Base-by-base conservation (phyloP, 2,797 vertebrate genomes). In the Syndactyla subalaris region DNA sequence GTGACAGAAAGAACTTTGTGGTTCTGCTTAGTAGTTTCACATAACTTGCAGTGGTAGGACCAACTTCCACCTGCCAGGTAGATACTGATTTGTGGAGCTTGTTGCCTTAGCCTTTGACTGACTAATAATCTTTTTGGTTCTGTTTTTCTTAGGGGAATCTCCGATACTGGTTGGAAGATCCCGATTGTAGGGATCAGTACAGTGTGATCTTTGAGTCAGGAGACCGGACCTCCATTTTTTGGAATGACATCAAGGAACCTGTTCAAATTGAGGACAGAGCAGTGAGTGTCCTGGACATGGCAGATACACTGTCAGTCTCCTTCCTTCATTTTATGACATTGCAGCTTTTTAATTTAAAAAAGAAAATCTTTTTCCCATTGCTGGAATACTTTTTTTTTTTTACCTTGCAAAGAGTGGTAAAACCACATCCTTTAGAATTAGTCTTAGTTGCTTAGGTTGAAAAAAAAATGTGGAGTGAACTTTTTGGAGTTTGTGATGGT, bases 201-300 rank as follows among this genome's bases (percentile, higher is more conserved):
- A 99, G 99, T 36, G 99, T 99, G 67, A 99, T 99, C 93, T 99
- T 99, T n/a, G 99, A 99, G 97, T 98, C 99, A 7, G 99, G 99
- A 73, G 99, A 99, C 87, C 98, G 99, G 73, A 99, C 99, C 0
- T 98, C 98, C 92, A 99, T 99, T 93, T 99, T 99, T 85, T 97
- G 98, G 94, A 99, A 99, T n/a, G 99, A 99, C 13, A 98, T 98
- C 34, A 99, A 99, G 91, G 99, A 99, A 36, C 98, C 99, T 6
- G 98, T 99, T 81, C 97, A 97, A 58, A 98, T 98, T n/a, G 99
- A 99, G 91, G 99, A 99, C 95, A 98, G 99, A 98, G 98, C 99
- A 54, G 99, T 99, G 87, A 97, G 99, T 98, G 41, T 57, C 52
- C n/a, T 90, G 84, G 80, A 43, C 71, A 84, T 76, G 66, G 71